Evolutionary conservation across 2,888 invertebrate genomes (phyloP).

Genomic region (Pristionchus japonicus): DNA sequence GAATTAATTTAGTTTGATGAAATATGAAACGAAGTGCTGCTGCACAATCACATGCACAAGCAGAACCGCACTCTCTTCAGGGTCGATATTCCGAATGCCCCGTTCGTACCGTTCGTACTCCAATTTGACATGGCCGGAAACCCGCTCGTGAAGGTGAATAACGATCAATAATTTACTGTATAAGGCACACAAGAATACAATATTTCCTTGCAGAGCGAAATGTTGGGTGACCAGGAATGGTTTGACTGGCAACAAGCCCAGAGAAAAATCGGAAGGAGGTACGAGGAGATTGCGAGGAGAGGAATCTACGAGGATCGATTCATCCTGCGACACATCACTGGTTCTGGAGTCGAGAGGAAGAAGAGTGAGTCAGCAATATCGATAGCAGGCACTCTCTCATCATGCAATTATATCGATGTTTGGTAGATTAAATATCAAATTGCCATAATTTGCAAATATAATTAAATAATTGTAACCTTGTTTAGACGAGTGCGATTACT

Average conservation of each 20-base stretch:
- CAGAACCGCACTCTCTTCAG: no score
- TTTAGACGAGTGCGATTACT: slow-evolving; percentile 20
- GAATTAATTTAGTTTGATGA: no score
- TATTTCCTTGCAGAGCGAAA: slow-evolving; percentile 31
- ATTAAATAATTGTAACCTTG: background rate
- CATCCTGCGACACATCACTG: slow-evolving; percentile 6
- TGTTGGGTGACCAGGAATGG: slow-evolving; percentile 16
- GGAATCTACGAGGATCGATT: background rate
- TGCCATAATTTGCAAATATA: background rate
- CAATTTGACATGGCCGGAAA: background rate
- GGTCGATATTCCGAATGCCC: no score
- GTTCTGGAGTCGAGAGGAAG: background rate
- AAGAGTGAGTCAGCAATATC: background rate
- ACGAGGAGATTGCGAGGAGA: background rate
- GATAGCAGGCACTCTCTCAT: no score
- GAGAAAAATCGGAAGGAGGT: background rate
- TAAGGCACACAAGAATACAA: background rate
- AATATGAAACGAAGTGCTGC: no score
- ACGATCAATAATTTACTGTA: background rate
- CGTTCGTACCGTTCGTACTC: background rate
- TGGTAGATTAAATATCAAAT: background rate
- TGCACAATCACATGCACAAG: no score
- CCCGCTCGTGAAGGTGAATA: background rate
- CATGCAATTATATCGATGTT: no score
- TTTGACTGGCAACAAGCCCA: background rate